Evolutionary conservation across 2,113 vertebrate species (phyloP).

Genomic region (Pundamilia nyererei): DNA sequence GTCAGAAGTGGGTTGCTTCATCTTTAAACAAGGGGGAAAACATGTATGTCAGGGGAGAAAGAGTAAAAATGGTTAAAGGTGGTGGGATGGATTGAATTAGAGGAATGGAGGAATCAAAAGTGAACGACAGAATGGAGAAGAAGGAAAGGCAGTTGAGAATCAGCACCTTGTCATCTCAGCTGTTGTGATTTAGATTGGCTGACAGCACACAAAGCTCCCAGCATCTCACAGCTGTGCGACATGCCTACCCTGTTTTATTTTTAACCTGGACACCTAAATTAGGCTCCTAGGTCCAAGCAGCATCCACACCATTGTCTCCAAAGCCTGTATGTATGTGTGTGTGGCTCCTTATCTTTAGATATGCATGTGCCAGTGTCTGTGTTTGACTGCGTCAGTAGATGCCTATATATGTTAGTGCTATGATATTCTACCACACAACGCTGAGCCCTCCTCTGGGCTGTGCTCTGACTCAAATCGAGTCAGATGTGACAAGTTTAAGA

Average conservation of each 20-base stretch:
- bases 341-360: neutral
- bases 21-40: constrained; percentile 14
- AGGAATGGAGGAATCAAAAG: neutral
- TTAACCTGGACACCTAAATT: constrained; percentile 68
- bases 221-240: constrained; percentile 78
- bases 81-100: neutral
- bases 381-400: neutral
- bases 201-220: constrained; percentile 70
- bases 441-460: neutral
- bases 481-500: constrained; percentile 41
- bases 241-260: constrained; percentile 74
- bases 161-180: constrained; percentile 76
- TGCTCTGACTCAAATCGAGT: constrained; percentile 18
- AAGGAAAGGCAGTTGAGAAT: constrained; percentile 15
- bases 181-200: constrained; percentile 78
- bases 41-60: neutral
- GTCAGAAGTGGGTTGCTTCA: constrained; percentile 35
- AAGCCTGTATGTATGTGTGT: neutral
- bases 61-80: neutral
- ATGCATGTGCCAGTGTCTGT: neutral
- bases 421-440: neutral
- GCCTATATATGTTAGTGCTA: neutral
- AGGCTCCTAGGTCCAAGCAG: constrained; percentile 15
- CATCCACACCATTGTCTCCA: constrained; percentile 42
- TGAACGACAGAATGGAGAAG: neutral